Base-by-base conservation (phyloP, 1,140 invertebrate genomes). In the Lanistes nyassanus region DNA sequence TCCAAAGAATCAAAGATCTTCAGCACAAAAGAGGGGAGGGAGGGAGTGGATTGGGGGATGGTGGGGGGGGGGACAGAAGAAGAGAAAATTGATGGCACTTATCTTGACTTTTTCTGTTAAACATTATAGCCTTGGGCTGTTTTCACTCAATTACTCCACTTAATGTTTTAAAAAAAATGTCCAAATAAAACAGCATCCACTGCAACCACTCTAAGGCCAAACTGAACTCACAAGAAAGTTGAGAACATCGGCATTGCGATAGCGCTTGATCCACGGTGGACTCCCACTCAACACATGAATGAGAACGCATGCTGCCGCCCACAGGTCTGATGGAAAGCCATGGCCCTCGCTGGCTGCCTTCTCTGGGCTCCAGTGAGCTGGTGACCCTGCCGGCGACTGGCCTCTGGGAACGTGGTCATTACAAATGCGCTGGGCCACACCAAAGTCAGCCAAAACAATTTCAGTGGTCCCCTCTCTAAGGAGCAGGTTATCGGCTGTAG, bases 311-410 rank as follows among this genome's bases (percentile, higher is more conserved):
- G 82, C 71, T 19, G 82, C 81, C 23, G 86, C 84, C 86, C 86
- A 87, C 19, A 87, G 75, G 56, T 87, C 86, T 23, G 85, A 81
- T 6, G 80, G 79, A 74, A 81, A 86, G 13, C 83, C 82, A 76
- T 87, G 84, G 16, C 84, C 85, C 53, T 81, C 74, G 58, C 79
- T 80, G 53, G 80, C 42, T 5, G 85, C 85, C 67, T 86, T 86
- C 67, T 87, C 85, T 19, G 86, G 86, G 72, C 84, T 85, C 79
- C 83, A 85, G 26, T 86, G 83, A n/a, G 83, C 82, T 36, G 81
- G 85, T 5, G 82, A 81, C 5, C 83, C 83, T 56, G 80, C 69
- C 7, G 81, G 82, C n/a, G 56, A 78, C 23, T 78, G 78, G 11
- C 76, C 65, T 65, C 70, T 74, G 31, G 74, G 55, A 36, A 76